A percentile compares a stretch with the other conserved stretches of the same genome.
Evolutionary conservation across 2,113 vertebrate species (phyloP).

Genomic region (Haemorhous mexicanus): DNA sequence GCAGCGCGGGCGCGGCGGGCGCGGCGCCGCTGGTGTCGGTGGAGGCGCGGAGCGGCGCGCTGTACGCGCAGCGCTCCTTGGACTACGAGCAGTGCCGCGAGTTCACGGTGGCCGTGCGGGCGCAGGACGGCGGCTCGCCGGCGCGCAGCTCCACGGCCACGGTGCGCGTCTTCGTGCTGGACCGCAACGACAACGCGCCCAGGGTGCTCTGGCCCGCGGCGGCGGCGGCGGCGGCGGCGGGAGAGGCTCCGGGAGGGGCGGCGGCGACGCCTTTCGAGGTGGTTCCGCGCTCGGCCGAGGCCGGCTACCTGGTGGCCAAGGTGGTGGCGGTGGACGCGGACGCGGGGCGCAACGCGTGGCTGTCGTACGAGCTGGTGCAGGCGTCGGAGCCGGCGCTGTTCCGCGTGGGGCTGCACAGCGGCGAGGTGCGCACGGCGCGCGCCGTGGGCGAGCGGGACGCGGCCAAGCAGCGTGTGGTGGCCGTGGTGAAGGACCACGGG

Average conservation of each 20-base stretch:
- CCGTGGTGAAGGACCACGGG: constrained; percentile 68
- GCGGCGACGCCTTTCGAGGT: too few relatives aligned
- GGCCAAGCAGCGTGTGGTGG: constrained; percentile 63
- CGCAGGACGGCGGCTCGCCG: constrained; percentile 57
- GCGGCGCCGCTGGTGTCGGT: too few relatives aligned
- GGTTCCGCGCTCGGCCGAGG: too few relatives aligned
- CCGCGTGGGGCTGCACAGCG: constrained; percentile 34
- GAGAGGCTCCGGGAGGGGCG: too few relatives aligned
- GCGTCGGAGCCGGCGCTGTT: constrained; percentile 58
- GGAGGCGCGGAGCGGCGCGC: too few relatives aligned
- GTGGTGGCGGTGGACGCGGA: background rate
- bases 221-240: too few relatives aligned
- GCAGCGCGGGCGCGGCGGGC: too few relatives aligned
- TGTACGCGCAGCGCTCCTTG: too few relatives aligned
- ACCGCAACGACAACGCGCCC: constrained; percentile 76
- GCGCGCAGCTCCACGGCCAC: background rate
- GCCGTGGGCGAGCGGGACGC: constrained; percentile 61
- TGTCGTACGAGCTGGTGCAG: constrained; percentile 67
- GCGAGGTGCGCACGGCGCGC: constrained; percentile 51
- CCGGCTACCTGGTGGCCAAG: too few relatives aligned
- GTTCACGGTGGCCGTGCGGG: constrained; percentile 61
- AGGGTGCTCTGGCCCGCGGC: background rate
- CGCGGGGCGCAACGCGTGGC: constrained; percentile 70
- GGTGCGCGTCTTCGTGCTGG: constrained; percentile 56
- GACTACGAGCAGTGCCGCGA: constrained; percentile 16